These are phyloP conservation scores for Darwinula stevensoni DNA, from an alignment of 2,888 invertebrate species.

Conservation along the genomic window DNA sequence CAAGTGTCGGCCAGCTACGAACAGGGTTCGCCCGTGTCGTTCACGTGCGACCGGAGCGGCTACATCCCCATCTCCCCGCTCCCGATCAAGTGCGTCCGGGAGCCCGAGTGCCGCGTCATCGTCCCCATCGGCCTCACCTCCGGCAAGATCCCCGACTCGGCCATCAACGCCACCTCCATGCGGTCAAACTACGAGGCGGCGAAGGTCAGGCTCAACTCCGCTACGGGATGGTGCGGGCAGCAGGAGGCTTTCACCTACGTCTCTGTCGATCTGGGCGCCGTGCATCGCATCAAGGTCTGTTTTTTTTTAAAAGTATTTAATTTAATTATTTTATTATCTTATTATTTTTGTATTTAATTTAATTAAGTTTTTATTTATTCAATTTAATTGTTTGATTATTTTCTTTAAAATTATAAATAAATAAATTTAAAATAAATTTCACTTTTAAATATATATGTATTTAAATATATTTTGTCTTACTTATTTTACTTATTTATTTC, in stretches of 20 bases:
- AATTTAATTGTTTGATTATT: too few relatives aligned
- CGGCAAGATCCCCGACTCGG: constrained; percentile 71
- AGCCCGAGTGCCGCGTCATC: constrained; percentile 78
- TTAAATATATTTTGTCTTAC: too few relatives aligned
- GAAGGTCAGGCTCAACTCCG: constrained; percentile 63
- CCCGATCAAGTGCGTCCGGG: constrained; percentile 62
- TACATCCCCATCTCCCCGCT: constrained; percentile 70
- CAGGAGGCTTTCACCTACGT: constrained; percentile 76
- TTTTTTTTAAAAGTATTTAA: neutral
- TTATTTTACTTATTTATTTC: too few relatives aligned
- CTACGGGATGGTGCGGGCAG: constrained; percentile 88
- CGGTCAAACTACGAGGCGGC: constrained; percentile 55
- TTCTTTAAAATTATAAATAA: too few relatives aligned
- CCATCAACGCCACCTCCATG: constrained; percentile 81
- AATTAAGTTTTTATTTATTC: neutral
- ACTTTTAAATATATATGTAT: too few relatives aligned
- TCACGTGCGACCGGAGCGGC: constrained; percentile 65
- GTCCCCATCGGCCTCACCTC: constrained; percentile 67
- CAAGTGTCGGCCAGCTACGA: constrained; percentile 37
- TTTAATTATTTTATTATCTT: neutral
- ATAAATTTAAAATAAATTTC: too few relatives aligned
- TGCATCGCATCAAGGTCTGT: constrained; percentile 45
- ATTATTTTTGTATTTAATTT: neutral
- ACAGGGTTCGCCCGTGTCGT: constrained; percentile 56
- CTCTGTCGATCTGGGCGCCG: constrained; percentile 71